Conservation (phyloP, 2,888 invertebrate genomes). For the Minunthozetes semirufus region DNA sequence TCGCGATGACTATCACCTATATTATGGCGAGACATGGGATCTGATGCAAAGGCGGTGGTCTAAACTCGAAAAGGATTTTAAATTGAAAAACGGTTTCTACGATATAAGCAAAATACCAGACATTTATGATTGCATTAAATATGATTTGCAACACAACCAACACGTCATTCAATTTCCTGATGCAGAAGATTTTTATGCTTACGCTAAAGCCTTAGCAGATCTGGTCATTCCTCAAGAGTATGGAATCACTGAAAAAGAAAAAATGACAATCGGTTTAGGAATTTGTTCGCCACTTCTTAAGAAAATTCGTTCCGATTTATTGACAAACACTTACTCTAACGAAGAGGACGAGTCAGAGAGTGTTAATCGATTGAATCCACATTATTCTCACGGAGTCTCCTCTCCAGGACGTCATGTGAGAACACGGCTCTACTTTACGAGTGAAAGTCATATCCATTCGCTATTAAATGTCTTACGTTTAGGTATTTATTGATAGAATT, state of each 20-base stretch:
- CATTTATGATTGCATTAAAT: conserved; percentile 99
- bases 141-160: conserved; percentile 95
- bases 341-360: conserved; percentile 82
- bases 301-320: conserved; percentile 89
- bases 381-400: conserved; percentile 92
- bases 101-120: conserved; percentile 99
- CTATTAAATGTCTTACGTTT: conserved; percentile 87
- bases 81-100: conserved; percentile 79
- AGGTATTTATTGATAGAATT: conserved; percentile 72
- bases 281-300: conserved; percentile 92
- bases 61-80: conserved; percentile 96
- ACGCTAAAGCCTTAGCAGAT: conserved; percentile 94
- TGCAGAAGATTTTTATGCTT: conserved; percentile 85
- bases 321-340: conserved; percentile 64
- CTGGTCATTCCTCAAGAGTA: conserved; percentile 99
- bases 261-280: conserved; percentile 90
- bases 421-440: conserved; percentile 97
- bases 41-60: conserved; percentile 95
- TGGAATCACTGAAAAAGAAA: conserved; percentile 88
- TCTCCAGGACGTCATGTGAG: conserved; percentile 96
- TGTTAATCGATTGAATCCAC: conserved; percentile 89
- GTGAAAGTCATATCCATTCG: conserved; percentile 98
- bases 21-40: conserved; percentile 98
- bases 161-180: conserved; percentile 82
- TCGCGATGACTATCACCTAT: conserved; percentile 85